These are phyloP conservation scores for Oenanthe oenanthe DNA, from an alignment of 2,113 vertebrate genomes.

Conservation along the genomic window DNA sequence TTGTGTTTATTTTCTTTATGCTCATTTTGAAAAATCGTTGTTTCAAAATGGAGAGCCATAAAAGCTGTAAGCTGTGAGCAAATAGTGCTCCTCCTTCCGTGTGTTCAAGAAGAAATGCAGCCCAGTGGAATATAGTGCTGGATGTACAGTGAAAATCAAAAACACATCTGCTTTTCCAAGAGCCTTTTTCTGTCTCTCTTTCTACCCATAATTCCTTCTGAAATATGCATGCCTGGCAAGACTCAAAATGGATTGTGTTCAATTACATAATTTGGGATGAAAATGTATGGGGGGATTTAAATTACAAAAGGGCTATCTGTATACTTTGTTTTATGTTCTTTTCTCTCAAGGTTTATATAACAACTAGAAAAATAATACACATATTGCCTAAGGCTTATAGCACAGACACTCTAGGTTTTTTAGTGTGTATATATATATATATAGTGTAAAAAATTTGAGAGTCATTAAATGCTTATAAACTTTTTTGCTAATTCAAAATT, in stretches of 20 bases:
- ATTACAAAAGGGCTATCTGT: neutral
- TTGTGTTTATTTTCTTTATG: neutral
- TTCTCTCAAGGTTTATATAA: neutral
- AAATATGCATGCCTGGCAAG: slow-evolving; percentile 22
- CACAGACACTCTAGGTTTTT: neutral
- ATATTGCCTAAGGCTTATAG: neutral
- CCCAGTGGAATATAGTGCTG: neutral
- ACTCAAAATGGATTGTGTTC: neutral
- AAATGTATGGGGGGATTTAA: neutral
- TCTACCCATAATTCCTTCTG: neutral
- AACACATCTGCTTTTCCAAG: slow-evolving; percentile 12
- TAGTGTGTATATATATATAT: neutral
- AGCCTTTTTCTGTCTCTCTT: neutral
- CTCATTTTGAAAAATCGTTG: neutral
- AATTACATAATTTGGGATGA: slow-evolving; percentile 6
- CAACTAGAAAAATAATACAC: neutral
- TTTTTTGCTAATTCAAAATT: neutral
- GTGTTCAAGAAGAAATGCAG: neutral
- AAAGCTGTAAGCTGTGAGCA: neutral
- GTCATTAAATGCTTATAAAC: neutral
- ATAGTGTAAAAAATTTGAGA: neutral
- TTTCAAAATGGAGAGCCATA: slow-evolving; percentile 5
- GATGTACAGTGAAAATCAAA: neutral
- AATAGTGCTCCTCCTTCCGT: neutral
- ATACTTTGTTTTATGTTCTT: neutral